phyloP scores from a whole-genome alignment of 1,140 invertebrate genomes.

The Lepeophtheirus salmonis region DNA sequence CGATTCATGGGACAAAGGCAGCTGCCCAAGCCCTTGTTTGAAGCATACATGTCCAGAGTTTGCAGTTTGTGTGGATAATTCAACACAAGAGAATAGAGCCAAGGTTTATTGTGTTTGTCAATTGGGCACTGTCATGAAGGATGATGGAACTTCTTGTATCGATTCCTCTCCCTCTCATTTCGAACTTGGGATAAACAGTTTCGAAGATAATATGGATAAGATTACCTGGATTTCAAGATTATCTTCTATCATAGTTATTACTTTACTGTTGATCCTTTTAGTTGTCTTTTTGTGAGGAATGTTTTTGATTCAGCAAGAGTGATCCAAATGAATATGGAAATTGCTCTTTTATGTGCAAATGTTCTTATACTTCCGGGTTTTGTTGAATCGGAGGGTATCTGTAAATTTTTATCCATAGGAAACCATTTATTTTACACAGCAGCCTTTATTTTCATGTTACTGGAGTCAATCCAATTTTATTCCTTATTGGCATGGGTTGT shows the following conservation, averaged over 20 bases:
- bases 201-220: too few species aligned
- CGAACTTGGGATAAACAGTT: slow-evolving; percentile 20
- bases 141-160: slow-evolving; percentile 19
- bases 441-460: slow-evolving; percentile 26
- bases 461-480: slow-evolving; percentile 27
- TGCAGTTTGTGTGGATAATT: slow-evolving; percentile 21
- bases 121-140: slow-evolving; percentile 23
- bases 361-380: slow-evolving; percentile 21
- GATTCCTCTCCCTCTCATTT: slow-evolving; percentile 10
- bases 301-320: slow-evolving; percentile 25
- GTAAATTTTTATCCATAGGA: slow-evolving; percentile 23
- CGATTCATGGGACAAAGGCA: slow-evolving; percentile 20
- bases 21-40: slow-evolving; percentile 22
- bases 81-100: slow-evolving; percentile 20
- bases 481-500: slow-evolving; percentile 26
- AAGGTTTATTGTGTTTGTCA: slow-evolving; percentile 22
- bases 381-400: slow-evolving; percentile 21
- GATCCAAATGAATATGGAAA: slow-evolving; percentile 28
- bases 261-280: slow-evolving; percentile 22
- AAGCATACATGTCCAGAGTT: slow-evolving; percentile 23
- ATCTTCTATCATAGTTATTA: slow-evolving; percentile 22
- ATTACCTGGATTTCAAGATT: slow-evolving; percentile 20
- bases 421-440: slow-evolving; percentile 27
- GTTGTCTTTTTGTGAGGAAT: slow-evolving; percentile 22
- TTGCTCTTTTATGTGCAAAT: slow-evolving; percentile 24